Base-by-base conservation (phyloP, 2,888 invertebrate species). In the Hipparchia semele region DNA sequence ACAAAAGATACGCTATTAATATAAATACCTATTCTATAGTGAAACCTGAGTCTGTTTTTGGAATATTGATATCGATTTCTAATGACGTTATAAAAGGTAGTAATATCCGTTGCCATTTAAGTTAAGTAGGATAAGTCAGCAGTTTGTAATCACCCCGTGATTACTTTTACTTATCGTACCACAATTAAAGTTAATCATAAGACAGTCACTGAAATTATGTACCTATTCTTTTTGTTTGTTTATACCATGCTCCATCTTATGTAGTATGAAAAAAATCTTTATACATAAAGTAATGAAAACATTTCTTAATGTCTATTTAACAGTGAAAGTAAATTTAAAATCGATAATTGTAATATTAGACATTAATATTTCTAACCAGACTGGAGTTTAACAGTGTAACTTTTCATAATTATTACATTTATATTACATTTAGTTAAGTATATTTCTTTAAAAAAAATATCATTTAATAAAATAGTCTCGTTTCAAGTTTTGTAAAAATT, bases 101-200 rank as follows among this genome's bases (percentile, higher is more conserved):
- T 82, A 82, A 82, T 82, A 53, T 80, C 75, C 76, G 86, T 88
- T 90, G 90, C 90, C 90, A 90, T 90, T 86, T 87, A 84, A 84
- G 84, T 80, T 80, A 83, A 84, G 84, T 86, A 88, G 81, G 80
- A 82, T 85, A 85, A 79, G 76, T 77, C 73, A 78, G 76, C 75
- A 70, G 75, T 78, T 79, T 72, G 62, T 76, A 79, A 70, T 69
- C 73, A 58, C 51, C 64, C 12, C 33, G 53, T 33, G 39, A 68
- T 13, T 62, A 61, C 54, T 56, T 71, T 59, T 72, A 59, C 70
- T 62, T 39, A 5, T 5, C 51, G 12, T 61, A 46, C 6, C 51
- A 51, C 23, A 45, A 59, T 54, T n/a, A 51, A 66, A 53, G 61
- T 67, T 56, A 58, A 58, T 39, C 39, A 13, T 13, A 67, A 10